Base-by-base conservation (phyloP, 2,888 invertebrate species). In the Siphonodentalium dalli region DNA sequence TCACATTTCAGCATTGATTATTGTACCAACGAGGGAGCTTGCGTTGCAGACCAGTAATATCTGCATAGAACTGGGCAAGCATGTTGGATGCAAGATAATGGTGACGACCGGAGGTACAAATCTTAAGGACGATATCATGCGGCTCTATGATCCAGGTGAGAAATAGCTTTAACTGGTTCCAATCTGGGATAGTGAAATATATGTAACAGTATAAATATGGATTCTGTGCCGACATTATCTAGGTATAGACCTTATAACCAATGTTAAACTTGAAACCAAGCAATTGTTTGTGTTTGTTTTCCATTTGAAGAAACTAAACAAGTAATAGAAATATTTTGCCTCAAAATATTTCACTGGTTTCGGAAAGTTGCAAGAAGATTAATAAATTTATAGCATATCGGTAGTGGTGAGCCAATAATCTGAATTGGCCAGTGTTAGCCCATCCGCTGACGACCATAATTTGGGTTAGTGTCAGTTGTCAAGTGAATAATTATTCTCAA, bases 11-110 rank as follows among this genome's bases (percentile, higher is more conserved):
- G 98, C 96, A 76, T 86, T 99, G 85, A 89, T 99, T 75, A 92
- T 99, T 83, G 98, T 99, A 79, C 99, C 99, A 65, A 99, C 99
- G 59, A 87, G 99, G 85, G 99, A 99, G 86, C 62, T 99, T 83
- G 99, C 99, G 63, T 87, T 98, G 76, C 99, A 99, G 85, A 99
- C 98, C 80, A 96, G 97, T 86, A 98, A 98, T 86, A 99, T 99
- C 82, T 96, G 98, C 85, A 97, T 97, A 83, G 98, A 99, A 84
- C 87, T 99, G 77, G 92, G 96, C 66, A 98, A 98, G 84, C 97
- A 99, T 84, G 88, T 97, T 86, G 90, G 93, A 81, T 89, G 95
- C 77, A 92, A 96, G 83, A 93, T 97, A 68, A 99, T 99, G 99
- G 99, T 99, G 63, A 98, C 98, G 74, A 99, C 99, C 69, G 99